Conservation (phyloP, 2,797 vertebrate genomes). For the Cyclura pinguis region DNA sequence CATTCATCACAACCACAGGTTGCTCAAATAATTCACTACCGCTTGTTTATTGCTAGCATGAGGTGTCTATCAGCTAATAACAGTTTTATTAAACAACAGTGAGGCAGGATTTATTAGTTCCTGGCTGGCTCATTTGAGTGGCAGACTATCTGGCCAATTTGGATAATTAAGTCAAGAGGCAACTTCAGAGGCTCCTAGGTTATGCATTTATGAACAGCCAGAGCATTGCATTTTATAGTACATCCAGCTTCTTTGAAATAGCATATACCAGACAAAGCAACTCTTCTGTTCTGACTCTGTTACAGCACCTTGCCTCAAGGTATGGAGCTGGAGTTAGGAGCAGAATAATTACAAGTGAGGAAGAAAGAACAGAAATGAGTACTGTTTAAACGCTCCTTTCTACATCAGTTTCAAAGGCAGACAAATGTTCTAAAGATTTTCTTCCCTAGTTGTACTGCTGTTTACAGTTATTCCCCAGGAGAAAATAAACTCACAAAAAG, state of each 20-base stretch:
- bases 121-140: conserved; percentile 31
- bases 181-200: conserved; percentile 14
- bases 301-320: conserved; percentile 26
- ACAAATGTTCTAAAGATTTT: conserved; percentile 19
- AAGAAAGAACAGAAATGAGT: conserved; percentile 31
- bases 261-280: conserved; percentile 30
- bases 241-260: neutral
- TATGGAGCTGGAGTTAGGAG: neutral
- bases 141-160: conserved; percentile 29
- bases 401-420: conserved; percentile 22
- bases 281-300: neutral
- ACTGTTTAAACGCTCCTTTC: conserved; percentile 24
- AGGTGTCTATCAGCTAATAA: conserved; percentile 43
- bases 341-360: conserved; percentile 33
- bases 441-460: conserved; percentile 21
- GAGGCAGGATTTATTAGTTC: conserved; percentile 36
- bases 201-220: neutral
- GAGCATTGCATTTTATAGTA: neutral
- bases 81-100: conserved; percentile 29
- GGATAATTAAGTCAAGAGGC: conserved; percentile 25
- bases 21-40: conserved; percentile 30
- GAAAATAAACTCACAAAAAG: conserved; percentile 15
- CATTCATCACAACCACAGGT: conserved; percentile 4
- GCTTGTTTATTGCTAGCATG: conserved; percentile 21
- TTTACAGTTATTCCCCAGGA: conserved; percentile 42